These are phyloP conservation scores for Lacerta agilis DNA, from an alignment of 2,797 vertebrate species.

Conservation along the genomic window DNA sequence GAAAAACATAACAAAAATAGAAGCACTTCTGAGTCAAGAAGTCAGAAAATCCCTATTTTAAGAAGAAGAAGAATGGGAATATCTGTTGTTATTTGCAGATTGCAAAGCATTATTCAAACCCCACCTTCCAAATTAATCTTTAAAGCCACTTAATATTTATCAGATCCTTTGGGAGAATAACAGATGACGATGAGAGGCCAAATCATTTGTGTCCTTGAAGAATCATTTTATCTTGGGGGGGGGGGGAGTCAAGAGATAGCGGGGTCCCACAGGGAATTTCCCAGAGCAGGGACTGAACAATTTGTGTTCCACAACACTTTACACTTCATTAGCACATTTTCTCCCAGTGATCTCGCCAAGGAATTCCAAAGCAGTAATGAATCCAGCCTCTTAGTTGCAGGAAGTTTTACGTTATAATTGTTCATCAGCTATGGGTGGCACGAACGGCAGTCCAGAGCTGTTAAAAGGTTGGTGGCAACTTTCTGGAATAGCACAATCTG, in stretches of 20 bases:
- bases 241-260: background rate
- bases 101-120: background rate
- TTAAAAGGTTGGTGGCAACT: background rate
- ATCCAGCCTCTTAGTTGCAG: background rate
- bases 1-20: slow-evolving; percentile 2
- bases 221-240: background rate
- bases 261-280: slow-evolving; percentile 2
- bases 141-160: slow-evolving; percentile 18
- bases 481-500: background rate
- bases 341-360: background rate
- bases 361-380: slow-evolving; percentile 24
- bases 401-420: slow-evolving; percentile 21
- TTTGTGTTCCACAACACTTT: background rate
- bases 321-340: slow-evolving; percentile 13
- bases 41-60: background rate
- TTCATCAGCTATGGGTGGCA: background rate
- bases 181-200: slow-evolving; percentile 5
- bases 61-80: background rate
- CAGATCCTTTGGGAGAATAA: slow-evolving; percentile 6
- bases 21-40: slow-evolving; percentile 5
- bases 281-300: slow-evolving; percentile 5
- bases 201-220: slow-evolving; percentile 8
- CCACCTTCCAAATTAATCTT: slow-evolving; percentile 3
- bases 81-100: background rate
- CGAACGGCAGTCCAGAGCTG: background rate